These are phyloP conservation scores for Lota lota DNA, from an alignment of 2,113 vertebrate genomes.

Conservation along the genomic window DNA sequence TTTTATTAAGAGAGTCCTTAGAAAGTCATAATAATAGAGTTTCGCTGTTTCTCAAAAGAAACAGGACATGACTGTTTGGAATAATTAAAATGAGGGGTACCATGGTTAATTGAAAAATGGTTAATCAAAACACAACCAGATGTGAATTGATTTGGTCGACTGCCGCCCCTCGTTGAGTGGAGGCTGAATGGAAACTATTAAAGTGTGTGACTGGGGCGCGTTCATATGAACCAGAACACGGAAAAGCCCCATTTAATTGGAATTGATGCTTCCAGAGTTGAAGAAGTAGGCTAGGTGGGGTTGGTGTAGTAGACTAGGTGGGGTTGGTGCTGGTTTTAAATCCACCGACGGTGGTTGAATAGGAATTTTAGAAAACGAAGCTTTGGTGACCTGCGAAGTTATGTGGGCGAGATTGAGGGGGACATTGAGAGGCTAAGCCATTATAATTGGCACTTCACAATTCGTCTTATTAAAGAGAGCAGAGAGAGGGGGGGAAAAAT, in stretches of 20 bases:
- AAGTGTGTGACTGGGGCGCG: conserved; percentile 23
- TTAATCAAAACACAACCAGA: conserved; percentile 78
- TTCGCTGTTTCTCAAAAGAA: conserved; percentile 22
- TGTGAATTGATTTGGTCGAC: conserved; percentile 70
- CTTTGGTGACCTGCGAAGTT: conserved; percentile 44
- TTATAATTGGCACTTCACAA: conserved; percentile 52
- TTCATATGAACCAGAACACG: conserved; percentile 57
- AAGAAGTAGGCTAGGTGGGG: conserved; percentile 9
- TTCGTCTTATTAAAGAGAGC: conserved; percentile 24
- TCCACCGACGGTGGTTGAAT: conserved; percentile 42
- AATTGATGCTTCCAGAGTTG: conserved; percentile 51
- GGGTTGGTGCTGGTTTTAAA: conserved; percentile 37
- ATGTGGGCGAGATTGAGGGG: conserved; percentile 43
- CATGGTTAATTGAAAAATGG: conserved; percentile 62
- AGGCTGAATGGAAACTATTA: conserved; percentile 68
- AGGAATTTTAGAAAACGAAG: conserved; percentile 32
- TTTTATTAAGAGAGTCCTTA: too few relatives aligned
- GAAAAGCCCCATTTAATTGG: conserved; percentile 52
- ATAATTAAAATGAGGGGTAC: conserved; percentile 41
- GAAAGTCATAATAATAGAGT: too few relatives aligned
- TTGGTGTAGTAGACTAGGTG: conserved; percentile 8
- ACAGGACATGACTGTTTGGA: conserved; percentile 22
- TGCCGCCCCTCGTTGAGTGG: conserved; percentile 36
- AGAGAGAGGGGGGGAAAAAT: neutral
- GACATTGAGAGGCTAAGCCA: conserved; percentile 54